Evolutionary conservation across 2,113 vertebrate species (phyloP).

Genomic region (Forbesichthys papilliferus): DNA sequence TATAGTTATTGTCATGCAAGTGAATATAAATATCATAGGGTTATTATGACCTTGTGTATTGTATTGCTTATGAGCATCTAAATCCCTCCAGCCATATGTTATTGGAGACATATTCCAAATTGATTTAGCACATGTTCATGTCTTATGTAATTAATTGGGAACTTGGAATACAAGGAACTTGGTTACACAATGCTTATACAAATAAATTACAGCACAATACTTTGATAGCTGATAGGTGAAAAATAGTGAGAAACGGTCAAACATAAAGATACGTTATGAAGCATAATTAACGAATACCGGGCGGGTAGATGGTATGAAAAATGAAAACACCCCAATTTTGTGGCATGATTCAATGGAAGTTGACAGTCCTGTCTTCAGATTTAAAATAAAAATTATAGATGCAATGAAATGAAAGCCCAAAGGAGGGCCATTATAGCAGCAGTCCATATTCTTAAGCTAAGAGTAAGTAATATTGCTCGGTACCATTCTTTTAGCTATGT

Average conservation of each 20-base stretch:
- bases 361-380: slow-evolving; percentile 16
- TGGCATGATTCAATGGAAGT: neutral
- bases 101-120: slow-evolving; percentile 29
- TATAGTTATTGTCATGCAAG: slow-evolving; percentile 64
- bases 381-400: neutral
- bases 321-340: neutral
- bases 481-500: slow-evolving; percentile 48
- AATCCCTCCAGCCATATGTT: slow-evolving; percentile 5
- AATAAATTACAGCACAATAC: slow-evolving; percentile 44
- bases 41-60: slow-evolving; percentile 52
- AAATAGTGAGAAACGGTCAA: slow-evolving; percentile 46
- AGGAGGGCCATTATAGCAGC: slow-evolving; percentile 44
- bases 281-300: slow-evolving; percentile 32
- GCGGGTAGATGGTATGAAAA: neutral
- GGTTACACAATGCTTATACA: slow-evolving; percentile 42
- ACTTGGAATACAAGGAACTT: slow-evolving; percentile 26
- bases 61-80: slow-evolving; percentile 29
- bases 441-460: slow-evolving; percentile 45
- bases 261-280: slow-evolving; percentile 38
- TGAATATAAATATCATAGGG: slow-evolving; percentile 60
- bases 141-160: slow-evolving; percentile 17
- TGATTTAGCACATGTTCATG: slow-evolving; percentile 15
- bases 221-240: slow-evolving; percentile 27
- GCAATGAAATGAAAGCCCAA: slow-evolving; percentile 26
- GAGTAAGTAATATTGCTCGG: slow-evolving; percentile 42